Conservation (phyloP, 2,797 vertebrate species). For the Sciaenops ocellatus region DNA sequence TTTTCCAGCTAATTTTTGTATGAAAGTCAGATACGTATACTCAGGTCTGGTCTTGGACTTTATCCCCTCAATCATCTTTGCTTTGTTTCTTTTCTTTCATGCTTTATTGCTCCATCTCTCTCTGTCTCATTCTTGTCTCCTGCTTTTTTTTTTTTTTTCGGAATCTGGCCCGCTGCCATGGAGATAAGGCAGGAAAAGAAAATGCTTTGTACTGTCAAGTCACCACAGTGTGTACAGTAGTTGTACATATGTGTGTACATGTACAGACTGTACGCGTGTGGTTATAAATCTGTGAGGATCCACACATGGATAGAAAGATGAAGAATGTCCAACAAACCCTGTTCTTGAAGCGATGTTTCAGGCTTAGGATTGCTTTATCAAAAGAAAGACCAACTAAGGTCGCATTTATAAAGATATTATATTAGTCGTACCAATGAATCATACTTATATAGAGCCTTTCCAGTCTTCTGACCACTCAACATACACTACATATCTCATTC, state of each 20-base stretch:
- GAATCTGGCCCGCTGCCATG: constrained; percentile 29
- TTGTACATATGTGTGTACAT: background rate
- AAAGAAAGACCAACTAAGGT: too few relatives aligned
- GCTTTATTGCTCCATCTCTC: constrained; percentile 13
- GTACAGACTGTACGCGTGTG: background rate
- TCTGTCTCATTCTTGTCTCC: constrained; percentile 32
- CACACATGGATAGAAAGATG: background rate
- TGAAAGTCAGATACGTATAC: constrained; percentile 18
- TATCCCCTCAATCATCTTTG: constrained; percentile 44
- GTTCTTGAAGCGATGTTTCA: background rate
- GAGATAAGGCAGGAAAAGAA: constrained; percentile 40
- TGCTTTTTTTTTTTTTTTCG: constrained; percentile 3
- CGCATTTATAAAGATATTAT: too few relatives aligned
- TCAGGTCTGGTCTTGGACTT: constrained; percentile 25
- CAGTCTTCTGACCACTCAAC: too few relatives aligned
- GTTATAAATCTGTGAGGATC: background rate
- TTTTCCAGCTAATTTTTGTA: constrained; percentile 35
- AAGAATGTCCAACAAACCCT: background rate
- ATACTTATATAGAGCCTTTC: too few relatives aligned
- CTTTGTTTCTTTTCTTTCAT: constrained; percentile 36
- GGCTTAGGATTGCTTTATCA: background rate
- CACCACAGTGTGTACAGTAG: constrained; percentile 7
- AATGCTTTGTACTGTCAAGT: constrained; percentile 35
- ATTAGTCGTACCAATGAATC: too few relatives aligned
- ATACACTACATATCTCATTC: too few relatives aligned